Evolutionary conservation across 1,140 invertebrate genomes (phyloP).

Genomic region (Trichonephila clavata): DNA sequence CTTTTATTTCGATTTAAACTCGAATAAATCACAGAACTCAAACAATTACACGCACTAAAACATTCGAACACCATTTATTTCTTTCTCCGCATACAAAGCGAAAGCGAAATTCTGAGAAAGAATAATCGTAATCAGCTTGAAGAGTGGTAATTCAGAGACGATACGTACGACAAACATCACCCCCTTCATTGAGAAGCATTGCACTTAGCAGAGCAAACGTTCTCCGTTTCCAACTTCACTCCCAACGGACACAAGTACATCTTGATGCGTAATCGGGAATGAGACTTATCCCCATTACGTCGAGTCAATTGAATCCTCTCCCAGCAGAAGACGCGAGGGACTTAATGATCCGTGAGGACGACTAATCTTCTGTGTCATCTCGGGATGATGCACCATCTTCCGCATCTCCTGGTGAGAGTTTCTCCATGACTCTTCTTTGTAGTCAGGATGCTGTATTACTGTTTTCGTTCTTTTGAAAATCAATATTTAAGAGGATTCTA

Average conservation of each 20-base stretch:
- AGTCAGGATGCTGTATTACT: background rate
- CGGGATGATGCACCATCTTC: constrained; percentile 28
- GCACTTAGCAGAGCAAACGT: constrained; percentile 26
- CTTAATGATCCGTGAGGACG: constrained; percentile 54
- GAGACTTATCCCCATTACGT: constrained; percentile 49
- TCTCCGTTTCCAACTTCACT: constrained; percentile 6
- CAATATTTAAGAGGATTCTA: background rate
- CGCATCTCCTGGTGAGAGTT: background rate
- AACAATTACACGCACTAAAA: background rate
- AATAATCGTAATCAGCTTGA: constrained; percentile 20
- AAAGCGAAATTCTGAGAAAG: background rate
- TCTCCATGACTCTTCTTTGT: background rate
- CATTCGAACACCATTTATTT: background rate
- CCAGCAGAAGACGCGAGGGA: constrained; percentile 18
- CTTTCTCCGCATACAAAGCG: background rate
- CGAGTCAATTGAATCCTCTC: constrained; percentile 65
- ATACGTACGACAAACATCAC: background rate
- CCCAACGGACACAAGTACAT: background rate
- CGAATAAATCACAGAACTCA: too few relatives aligned
- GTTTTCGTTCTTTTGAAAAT: background rate
- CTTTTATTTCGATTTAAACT: too few relatives aligned
- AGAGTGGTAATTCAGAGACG: background rate
- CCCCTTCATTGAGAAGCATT: background rate
- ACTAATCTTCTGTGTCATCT: constrained; percentile 64
- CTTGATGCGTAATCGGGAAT: constrained; percentile 44